A percentile compares a stretch with the other conserved stretches of the same genome.
Conservation (phyloP, 2,888 invertebrate species). For the Elgonia sp. region DNA sequence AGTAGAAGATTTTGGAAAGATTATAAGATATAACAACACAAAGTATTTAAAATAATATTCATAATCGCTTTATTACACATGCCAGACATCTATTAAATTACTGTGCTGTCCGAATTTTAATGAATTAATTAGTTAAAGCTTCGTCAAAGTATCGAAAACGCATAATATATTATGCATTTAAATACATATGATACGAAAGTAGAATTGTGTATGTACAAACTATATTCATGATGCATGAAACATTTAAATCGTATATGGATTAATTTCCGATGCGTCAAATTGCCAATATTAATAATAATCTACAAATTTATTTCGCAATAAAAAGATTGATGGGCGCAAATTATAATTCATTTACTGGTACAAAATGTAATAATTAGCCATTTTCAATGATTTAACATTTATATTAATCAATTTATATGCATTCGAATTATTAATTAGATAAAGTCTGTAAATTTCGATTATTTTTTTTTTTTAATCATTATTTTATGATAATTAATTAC, state of each 20-base stretch:
- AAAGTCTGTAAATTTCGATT: no score
- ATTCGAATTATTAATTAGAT: neutral
- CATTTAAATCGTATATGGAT: constrained; percentile 24
- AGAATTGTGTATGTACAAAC: neutral
- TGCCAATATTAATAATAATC: neutral
- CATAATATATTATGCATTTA: neutral
- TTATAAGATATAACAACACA: no score
- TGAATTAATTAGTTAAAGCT: neutral
- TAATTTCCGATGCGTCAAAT: constrained; percentile 20
- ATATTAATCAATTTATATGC: neutral
- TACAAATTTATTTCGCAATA: neutral
- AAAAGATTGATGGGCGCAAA: neutral
- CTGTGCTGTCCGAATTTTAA: neutral
- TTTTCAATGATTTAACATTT: neutral
- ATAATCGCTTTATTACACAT: no score
- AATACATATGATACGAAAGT: neutral
- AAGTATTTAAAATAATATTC: no score
- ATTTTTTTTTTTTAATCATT: no score
- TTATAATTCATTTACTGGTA: neutral
- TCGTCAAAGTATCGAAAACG: neutral
- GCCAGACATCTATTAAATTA: neutral
- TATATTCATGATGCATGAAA: neutral
- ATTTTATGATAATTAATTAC: no score
- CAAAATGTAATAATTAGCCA: neutral
- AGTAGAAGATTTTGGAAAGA: no score